These are phyloP conservation scores for Nasonovia ribisnigri DNA, from an alignment of 2,888 invertebrate genomes.

Conservation along the genomic window DNA sequence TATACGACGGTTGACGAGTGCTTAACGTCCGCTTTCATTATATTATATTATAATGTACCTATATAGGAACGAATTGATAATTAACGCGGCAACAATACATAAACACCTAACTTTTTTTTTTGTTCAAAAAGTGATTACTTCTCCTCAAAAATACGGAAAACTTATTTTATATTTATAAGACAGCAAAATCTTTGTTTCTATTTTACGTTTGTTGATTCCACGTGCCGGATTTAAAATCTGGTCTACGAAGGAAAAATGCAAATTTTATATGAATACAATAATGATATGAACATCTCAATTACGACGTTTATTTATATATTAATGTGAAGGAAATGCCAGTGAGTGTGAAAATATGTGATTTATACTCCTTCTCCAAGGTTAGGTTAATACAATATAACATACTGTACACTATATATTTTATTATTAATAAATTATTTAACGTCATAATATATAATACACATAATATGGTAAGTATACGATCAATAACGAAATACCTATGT, in stretches of 20 bases:
- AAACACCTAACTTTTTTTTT: neutral
- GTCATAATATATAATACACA: too few species aligned
- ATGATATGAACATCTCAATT: neutral
- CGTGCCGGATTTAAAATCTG: neutral
- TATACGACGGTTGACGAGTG: neutral
- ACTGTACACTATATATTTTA: neutral
- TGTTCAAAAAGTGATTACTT: neutral
- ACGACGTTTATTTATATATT: neutral
- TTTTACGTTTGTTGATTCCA: neutral
- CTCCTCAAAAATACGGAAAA: neutral
- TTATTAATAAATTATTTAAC: neutral
- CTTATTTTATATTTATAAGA: neutral
- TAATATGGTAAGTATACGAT: too few species aligned
- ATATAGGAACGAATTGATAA: neutral
- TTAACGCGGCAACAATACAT: neutral
- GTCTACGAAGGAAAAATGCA: neutral
- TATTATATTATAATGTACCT: too few species aligned
- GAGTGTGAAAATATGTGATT: neutral
- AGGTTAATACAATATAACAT: too few species aligned
- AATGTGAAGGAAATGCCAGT: neutral
- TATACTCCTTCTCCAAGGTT: neutral
- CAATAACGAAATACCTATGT: too few species aligned
- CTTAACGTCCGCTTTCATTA: neutral
- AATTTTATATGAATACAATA: neutral
- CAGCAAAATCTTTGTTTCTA: neutral